These are phyloP conservation scores for Cremastinae sp. DNA, from an alignment of 2,888 invertebrate genomes.

Conservation along the genomic window DNA sequence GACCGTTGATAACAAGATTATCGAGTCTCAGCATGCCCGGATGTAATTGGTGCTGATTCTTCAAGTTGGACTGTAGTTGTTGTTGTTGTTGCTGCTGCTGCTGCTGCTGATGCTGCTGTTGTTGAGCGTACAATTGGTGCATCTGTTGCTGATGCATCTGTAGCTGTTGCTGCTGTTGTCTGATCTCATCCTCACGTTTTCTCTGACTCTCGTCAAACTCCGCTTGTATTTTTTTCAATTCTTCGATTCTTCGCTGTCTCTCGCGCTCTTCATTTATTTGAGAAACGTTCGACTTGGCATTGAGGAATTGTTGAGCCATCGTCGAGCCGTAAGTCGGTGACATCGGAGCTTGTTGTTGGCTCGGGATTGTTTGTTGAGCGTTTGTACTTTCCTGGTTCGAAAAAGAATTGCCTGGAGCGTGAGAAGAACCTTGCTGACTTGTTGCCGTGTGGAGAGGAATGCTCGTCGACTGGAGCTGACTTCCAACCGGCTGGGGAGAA, in stretches of 20 bases:
- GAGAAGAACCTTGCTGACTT: constrained; percentile 68
- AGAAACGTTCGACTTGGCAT: constrained; percentile 67
- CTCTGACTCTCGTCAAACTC: constrained; percentile 82
- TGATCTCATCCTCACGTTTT: constrained; percentile 81
- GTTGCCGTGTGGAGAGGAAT: constrained; percentile 75
- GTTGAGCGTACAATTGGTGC: constrained; percentile 61
- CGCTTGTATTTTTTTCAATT: constrained; percentile 82
- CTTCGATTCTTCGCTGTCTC: constrained; percentile 82
- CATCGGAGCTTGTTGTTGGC: constrained; percentile 54
- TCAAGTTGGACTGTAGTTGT: constrained; percentile 69
- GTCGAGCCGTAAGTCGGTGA: constrained; percentile 68
- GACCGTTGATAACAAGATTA: constrained; percentile 78
- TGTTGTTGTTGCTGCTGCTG: too few relatives aligned
- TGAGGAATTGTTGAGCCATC: constrained; percentile 66
- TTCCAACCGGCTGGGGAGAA: constrained; percentile 77
- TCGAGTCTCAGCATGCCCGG: constrained; percentile 78
- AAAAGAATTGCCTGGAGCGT: constrained; percentile 65
- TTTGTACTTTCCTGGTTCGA: constrained; percentile 54
- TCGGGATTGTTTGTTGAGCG: constrained; percentile 35
- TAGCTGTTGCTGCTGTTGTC: constrained; percentile 79
- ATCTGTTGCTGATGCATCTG: constrained; percentile 77
- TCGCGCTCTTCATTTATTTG: constrained; percentile 79
- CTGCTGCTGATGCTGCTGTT: constrained; percentile 70
- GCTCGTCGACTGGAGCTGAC: constrained; percentile 76
- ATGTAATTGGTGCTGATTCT: constrained; percentile 70